Conservation (phyloP, 2,797 vertebrate genomes). For the Carduelis carduelis region DNA sequence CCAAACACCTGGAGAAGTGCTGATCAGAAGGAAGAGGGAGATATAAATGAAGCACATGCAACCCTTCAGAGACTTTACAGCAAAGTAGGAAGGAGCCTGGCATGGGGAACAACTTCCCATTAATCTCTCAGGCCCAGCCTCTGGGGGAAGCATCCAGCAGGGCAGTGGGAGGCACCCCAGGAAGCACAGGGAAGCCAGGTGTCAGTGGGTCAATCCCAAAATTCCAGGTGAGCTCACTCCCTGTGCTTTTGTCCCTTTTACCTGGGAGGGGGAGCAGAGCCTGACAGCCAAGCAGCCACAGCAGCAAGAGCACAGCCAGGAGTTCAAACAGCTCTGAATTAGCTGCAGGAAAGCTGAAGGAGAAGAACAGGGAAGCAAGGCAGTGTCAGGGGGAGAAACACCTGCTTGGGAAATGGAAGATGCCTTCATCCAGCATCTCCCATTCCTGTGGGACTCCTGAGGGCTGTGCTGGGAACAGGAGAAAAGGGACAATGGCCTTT, state of each 20-base stretch:
- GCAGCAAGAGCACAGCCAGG: background rate
- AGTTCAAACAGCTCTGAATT: background rate
- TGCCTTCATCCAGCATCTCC: background rate
- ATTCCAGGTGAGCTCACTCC: background rate
- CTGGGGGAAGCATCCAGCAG: rapidly evolving
- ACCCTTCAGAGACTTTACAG: background rate
- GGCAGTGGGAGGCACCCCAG: background rate
- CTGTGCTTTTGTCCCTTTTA: background rate
- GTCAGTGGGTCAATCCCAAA: background rate
- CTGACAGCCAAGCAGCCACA: background rate
- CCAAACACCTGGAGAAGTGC: background rate
- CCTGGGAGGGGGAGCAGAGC: background rate
- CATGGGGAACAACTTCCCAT: background rate
- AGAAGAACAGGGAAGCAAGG: background rate
- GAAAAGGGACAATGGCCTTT: background rate
- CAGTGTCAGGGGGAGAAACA: rapidly evolving
- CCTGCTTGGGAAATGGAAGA: no score
- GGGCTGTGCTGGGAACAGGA: background rate
- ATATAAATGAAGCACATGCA: background rate
- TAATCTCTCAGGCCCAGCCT: background rate
- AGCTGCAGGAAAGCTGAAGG: background rate
- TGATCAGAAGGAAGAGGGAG: background rate
- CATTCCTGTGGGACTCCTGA: rapidly evolving
- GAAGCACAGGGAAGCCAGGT: background rate
- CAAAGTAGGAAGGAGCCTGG: background rate